Percentiles rank a stretch among this genome's conserved stretches.
These are phyloP conservation scores for Halictus quadricinctus DNA, from an alignment of 2,888 invertebrate genomes.

Conservation along the genomic window DNA sequence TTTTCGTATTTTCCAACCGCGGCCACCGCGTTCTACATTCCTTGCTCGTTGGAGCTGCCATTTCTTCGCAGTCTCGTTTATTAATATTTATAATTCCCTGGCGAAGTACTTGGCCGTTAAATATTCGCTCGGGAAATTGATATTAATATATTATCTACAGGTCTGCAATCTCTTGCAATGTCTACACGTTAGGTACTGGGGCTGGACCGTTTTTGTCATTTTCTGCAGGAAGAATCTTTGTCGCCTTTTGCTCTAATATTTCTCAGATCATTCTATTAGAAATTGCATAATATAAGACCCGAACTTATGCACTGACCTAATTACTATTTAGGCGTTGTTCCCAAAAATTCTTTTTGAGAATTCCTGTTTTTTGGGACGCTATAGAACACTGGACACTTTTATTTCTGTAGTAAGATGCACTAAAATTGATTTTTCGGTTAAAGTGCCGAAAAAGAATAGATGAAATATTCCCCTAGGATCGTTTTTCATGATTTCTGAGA, in stretches of 20 bases:
- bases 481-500: too few species aligned
- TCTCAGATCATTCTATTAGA: not conserved
- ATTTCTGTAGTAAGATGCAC: too few species aligned
- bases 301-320: not conserved
- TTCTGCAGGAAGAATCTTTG: not conserved
- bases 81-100: not conserved
- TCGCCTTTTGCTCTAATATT: not conserved
- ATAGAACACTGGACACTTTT: too few species aligned
- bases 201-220: not conserved
- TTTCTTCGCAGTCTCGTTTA: not conserved
- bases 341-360: too few species aligned
- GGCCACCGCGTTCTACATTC: not conserved
- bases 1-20: not conserved
- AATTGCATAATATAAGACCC: not conserved
- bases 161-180: not conserved
- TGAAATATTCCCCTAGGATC: too few species aligned
- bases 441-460: too few species aligned
- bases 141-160: not conserved
- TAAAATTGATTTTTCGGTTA: too few species aligned
- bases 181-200: not conserved
- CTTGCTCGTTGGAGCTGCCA: not conserved
- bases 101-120: not conserved
- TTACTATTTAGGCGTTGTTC: not conserved
- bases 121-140: not conserved
- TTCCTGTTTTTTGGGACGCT: too few species aligned